Evolutionary conservation across 2,797 vertebrate genomes (phyloP), one percentile per base, ranked within the genome.

Genomic region (Nothura maculosa): DNA sequence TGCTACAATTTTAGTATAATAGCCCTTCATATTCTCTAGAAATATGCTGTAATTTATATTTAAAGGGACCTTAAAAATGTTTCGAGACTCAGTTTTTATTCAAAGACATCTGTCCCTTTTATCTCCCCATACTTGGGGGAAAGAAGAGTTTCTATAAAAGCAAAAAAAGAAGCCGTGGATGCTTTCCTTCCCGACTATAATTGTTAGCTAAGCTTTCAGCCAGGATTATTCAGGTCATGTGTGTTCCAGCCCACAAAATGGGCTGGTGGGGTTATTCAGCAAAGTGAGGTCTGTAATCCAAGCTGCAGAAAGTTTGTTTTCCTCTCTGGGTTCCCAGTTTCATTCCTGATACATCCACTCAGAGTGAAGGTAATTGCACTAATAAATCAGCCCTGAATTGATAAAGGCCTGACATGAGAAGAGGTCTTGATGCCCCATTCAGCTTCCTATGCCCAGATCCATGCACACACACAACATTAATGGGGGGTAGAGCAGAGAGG

Each of bases 1-100:
- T 20, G 58, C 77, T 88, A 67, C 67, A 67, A 74, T 88, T 95
- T 93, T 88, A 92, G 89, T 92, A 73, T 34, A 92, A 88, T 57
- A 89, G 77, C 83, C 54, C 70, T 69, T 84, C 80, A 69, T 17
- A 43, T 47, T 52, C 52, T 34, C 70, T 28, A 69, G 83, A 91
- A 92, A 88, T 73, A 84, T 5, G 36, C 40, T 64, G 45, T 34
- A 82, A 42, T 47, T 95, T 86, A 13, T 60, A 91, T 67, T 91
- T 92, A 86, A 91, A 91, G 52, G 74, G 63, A 81, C 76, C 85
- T 91, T 94, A 57, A 86, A 85, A 81, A 62, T 13, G 68, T 42
- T 96, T 92, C 72, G 80, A 86, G 81, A 61, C 61, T 63, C 40
- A 45, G 57, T 38, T 68, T 73, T n/a, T 84, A 30, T 80, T 92